Base-by-base conservation (phyloP, 2,113 vertebrate species). In the Anas platyrhynchos region DNA sequence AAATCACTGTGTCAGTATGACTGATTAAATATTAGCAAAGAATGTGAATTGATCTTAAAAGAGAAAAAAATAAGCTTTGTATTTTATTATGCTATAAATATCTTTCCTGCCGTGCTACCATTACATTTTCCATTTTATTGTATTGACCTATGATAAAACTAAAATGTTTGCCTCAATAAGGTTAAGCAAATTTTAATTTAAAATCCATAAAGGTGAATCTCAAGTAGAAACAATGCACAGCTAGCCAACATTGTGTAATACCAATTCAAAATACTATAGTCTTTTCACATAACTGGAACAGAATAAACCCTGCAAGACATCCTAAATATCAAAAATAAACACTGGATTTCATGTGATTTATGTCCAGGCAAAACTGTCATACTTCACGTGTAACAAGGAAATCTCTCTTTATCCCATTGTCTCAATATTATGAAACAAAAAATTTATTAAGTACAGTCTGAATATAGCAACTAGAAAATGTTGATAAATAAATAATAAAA, bases 11-110 rank as follows among this genome's bases (percentile, higher is more conserved):
- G 89, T 94, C 91, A 94, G 84, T 83, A 86, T 89, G 94, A 94
- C 93, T 88, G 95, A 96, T 96, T 94, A 94, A 95, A 91, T 96
- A 96, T 95, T 93, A 94, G 87, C 32, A 86, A 94, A 93, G 76
- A 94, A 91, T 50, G 61, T 91, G 89, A 94, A 88, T 68, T 96
- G 85, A 92, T 95, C 71, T 86, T 61, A 63, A 91, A 85, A 83
- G 50, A 58, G 34, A 16, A 68, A 82, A 89, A 66, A 74, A 55
- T 3, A 36, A 43, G 7, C 67, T 86, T 77, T 61, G 11, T 34
- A 72, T 86, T 86, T 94, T 91, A 76, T 91, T 76, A 68, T 52
- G 34, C 23, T 78, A 46, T 81, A 94, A 95, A 93, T 86, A 88
- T 74, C 38, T 90, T 89, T 67, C 81, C 61, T 88, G 67, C 15